These are phyloP conservation scores for Eriosoma lanigerum DNA, from an alignment of 1,140 invertebrate species.

Conservation along the genomic window DNA sequence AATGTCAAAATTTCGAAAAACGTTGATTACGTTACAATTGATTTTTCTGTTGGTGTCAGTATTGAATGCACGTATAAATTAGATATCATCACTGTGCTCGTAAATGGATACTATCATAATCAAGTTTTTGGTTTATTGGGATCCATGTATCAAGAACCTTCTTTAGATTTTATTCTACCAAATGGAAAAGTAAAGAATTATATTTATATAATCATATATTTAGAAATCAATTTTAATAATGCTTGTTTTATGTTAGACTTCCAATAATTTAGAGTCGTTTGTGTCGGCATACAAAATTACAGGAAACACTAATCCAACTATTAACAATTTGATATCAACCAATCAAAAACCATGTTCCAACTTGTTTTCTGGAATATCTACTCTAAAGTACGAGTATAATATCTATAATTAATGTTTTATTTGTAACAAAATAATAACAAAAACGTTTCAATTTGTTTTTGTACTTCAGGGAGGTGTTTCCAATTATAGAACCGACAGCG, in stretches of 20 bases:
- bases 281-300: neutral
- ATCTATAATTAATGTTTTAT: neutral
- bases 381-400: neutral
- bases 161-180: conserved; percentile 75
- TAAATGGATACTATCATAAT: conserved; percentile 78
- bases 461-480: neutral
- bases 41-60: conserved; percentile 59
- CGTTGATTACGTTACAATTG: conserved; percentile 57
- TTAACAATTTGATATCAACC: neutral
- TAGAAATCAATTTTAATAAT: neutral
- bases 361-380: conserved; percentile 13
- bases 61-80: conserved; percentile 62
- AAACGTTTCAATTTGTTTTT: neutral
- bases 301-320: neutral
- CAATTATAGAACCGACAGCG: neutral
- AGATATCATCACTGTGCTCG: conserved; percentile 66
- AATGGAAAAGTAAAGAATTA: conserved; percentile 66
- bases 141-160: conserved; percentile 82
- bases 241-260: neutral
- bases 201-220: neutral
- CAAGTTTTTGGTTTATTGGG: conserved; percentile 83
- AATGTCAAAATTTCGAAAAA: conserved; percentile 59
- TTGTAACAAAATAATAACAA: neutral
- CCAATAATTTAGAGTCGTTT: neutral
- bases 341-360: neutral